Percentiles rank a stretch among this genome's conserved stretches.
Evolutionary conservation across 2,797 vertebrate genomes (phyloP).

Genomic region (Micrastur ruficollis): DNA sequence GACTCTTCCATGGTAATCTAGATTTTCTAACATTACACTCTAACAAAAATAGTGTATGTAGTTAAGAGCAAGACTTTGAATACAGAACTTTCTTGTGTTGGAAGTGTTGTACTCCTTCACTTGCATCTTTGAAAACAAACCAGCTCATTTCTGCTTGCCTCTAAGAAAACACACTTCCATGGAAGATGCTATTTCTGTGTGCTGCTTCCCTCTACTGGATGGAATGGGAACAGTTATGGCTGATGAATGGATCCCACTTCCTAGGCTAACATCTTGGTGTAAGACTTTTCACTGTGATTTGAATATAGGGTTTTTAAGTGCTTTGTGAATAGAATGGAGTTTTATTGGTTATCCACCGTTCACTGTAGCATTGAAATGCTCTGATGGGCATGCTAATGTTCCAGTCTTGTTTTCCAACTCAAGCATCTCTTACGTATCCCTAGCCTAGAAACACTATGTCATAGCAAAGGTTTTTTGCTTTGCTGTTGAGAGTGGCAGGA

Average conservation of each 20-base stretch:
- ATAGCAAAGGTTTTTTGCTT: neutral
- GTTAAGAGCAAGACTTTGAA: neutral
- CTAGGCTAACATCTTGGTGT: neutral
- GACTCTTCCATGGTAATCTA: neutral
- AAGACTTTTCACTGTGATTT: neutral
- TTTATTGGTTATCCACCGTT: neutral
- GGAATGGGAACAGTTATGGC: neutral
- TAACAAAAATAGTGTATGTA: neutral
- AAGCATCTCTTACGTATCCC: accelerated
- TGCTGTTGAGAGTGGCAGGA: neutral
- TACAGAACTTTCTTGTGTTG: neutral
- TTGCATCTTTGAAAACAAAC: neutral
- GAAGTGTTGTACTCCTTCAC: neutral
- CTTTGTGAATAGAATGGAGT: neutral
- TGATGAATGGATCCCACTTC: neutral
- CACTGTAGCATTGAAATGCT: neutral
- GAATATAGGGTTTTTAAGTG: neutral
- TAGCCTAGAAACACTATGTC: neutral
- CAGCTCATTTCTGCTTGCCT: neutral
- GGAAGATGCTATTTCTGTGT: neutral
- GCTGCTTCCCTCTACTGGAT: constrained; percentile 59
- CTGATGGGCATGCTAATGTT: neutral
- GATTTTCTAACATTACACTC: neutral
- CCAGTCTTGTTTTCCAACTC: neutral
- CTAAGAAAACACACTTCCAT: neutral